phyloP scores from a whole-genome alignment of 2,888 invertebrate genomes.

The Margaritifera margaritifera region DNA sequence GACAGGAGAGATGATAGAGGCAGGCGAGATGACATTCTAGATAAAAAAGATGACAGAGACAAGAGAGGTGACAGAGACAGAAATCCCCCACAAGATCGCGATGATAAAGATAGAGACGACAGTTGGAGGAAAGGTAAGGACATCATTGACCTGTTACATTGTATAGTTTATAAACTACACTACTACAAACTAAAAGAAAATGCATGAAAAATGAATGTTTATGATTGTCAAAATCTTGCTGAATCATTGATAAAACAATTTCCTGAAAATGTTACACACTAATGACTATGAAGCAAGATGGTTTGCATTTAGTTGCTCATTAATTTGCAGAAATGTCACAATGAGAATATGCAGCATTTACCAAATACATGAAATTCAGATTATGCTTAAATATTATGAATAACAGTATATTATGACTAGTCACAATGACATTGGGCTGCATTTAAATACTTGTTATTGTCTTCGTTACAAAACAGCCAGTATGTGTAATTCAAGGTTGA shows the following conservation, averaged over 20 bases:
- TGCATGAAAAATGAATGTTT: neutral
- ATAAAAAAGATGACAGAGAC: slow-evolving; percentile 16
- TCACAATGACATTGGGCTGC: too few relatives aligned
- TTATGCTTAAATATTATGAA: too few relatives aligned
- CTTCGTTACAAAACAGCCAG: too few relatives aligned
- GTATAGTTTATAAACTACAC: slow-evolving; percentile 21
- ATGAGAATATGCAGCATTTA: too few relatives aligned
- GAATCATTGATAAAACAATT: neutral
- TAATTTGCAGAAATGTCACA: too few relatives aligned
- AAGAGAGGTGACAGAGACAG: slow-evolving; percentile 14
- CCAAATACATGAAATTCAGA: too few relatives aligned
- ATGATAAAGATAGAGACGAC: neutral
- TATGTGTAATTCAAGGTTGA: too few relatives aligned
- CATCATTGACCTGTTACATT: slow-evolving; percentile 6
- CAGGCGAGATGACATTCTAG: slow-evolving; percentile 26
- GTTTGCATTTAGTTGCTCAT: too few relatives aligned
- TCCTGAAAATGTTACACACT: neutral
- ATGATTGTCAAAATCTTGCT: neutral
- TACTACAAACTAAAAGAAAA: slow-evolving; percentile 30
- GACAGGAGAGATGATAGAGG: slow-evolving; percentile 21
- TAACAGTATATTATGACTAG: too few relatives aligned
- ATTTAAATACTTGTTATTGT: too few relatives aligned
- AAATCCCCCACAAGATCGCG: slow-evolving; percentile 13
- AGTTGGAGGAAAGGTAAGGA: neutral
- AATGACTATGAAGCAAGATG: too few relatives aligned